phyloP scores from a whole-genome alignment of 2,797 vertebrate genomes.

The Siniperca scherzeri region DNA sequence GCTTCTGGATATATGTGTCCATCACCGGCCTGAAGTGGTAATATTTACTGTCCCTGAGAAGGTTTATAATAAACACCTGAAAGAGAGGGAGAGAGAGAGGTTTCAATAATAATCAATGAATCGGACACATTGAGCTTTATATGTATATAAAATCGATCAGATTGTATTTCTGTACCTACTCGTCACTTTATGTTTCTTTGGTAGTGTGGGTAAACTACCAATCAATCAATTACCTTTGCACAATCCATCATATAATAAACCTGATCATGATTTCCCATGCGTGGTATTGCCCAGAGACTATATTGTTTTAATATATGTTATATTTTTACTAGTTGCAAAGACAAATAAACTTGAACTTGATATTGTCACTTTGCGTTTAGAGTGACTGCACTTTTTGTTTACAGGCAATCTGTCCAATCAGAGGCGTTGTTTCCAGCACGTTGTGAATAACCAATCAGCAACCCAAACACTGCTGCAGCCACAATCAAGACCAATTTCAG shows the following conservation, averaged over 20 bases:
- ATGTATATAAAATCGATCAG: background rate
- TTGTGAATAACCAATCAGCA: too few relatives aligned
- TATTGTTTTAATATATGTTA: background rate
- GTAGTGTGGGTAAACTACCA: background rate
- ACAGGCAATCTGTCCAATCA: too few relatives aligned
- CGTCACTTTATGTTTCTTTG: background rate
- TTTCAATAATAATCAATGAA: background rate
- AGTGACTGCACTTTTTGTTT: too few relatives aligned
- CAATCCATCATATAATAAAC: background rate
- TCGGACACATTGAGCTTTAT: background rate
- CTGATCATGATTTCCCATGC: too few relatives aligned
- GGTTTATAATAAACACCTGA: constrained; percentile 98
- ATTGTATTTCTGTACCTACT: accelerated
- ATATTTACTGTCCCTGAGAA: constrained; percentile 97
- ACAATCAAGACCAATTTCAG: too few relatives aligned
- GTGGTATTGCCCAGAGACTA: background rate
- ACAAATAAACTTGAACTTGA: background rate
- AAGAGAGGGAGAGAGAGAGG: background rate
- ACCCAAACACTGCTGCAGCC: too few relatives aligned
- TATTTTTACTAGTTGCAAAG: background rate
- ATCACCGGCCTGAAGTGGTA: constrained; percentile 98
- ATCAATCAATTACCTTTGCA: background rate
- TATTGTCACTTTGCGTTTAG: background rate
- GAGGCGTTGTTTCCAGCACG: too few relatives aligned
- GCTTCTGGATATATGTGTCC: constrained; percentile 99